Evolutionary conservation across 2,888 invertebrate genomes (phyloP).

Genomic region (Melinopterus prodromus): DNA sequence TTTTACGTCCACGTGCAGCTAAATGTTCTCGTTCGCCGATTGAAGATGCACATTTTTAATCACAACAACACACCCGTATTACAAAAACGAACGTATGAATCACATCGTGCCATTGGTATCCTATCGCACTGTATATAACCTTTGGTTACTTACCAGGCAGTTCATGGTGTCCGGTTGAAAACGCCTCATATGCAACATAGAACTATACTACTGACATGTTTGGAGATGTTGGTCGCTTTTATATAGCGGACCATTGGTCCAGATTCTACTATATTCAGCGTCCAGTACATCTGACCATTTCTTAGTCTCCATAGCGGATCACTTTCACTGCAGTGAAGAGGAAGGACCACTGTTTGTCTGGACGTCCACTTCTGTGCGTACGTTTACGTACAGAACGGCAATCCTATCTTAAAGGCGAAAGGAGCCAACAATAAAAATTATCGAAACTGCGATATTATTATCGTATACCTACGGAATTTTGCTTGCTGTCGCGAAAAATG

Average conservation of each 20-base stretch:
- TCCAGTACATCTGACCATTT: neutral
- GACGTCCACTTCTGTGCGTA: neutral
- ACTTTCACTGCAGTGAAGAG: neutral
- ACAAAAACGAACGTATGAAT: neutral
- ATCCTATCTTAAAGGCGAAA: neutral
- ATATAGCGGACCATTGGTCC: neutral
- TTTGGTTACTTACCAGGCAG: neutral
- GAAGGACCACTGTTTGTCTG: neutral
- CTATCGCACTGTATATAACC: neutral
- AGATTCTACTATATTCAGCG: neutral
- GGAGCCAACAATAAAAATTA: neutral
- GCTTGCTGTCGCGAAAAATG: neutral
- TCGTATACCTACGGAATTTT: neutral
- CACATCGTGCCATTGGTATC: neutral
- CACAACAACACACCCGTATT: neutral
- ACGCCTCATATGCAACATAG: slow-evolving; percentile 4
- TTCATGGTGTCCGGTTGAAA: neutral
- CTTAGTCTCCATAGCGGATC: neutral
- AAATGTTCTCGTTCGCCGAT: neutral
- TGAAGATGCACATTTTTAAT: neutral
- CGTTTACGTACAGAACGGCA: neutral
- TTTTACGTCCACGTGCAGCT: neutral
- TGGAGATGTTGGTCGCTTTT: neutral
- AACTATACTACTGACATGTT: neutral
- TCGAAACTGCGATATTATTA: neutral